Base-by-base conservation (phyloP, 2,113 vertebrate species). In the Tetrax tetrax region DNA sequence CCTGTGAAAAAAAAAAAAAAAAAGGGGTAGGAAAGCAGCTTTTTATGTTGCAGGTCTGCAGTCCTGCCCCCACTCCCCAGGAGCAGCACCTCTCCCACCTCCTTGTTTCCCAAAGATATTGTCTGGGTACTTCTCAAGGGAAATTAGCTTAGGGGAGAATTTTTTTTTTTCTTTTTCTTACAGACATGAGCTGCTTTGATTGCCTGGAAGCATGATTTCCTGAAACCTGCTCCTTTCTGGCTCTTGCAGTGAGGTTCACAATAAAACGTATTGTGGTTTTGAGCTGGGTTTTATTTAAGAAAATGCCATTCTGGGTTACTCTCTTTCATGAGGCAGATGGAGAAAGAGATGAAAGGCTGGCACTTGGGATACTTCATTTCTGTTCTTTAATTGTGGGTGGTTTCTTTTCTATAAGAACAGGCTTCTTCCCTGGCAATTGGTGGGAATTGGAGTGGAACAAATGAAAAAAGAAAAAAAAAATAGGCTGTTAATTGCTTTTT, bases 171-270 rank as follows among this genome's bases (percentile, higher is more conserved):
- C 27, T 79, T 57, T 95, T 87, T 43, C 87, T 96, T 60, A 31
- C 90, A 90, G 94, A 82, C 93, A 35, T 87, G 92, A 85, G 57
- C 89, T 95, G 69, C 95, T 97, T 92, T 96, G 93, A 83, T 96
- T 96, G 94, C 95, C 87, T 96, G 90, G 95, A 96, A 93, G 89
- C 95, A 77, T 27, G 93, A 72, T 92, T 95, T 96, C 95, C 95
- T 96, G 97, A 97, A 96, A 96, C 95, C 91, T 97, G 94, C 91
- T 96, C 75, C 72, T 96, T 95, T 89, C 96, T 95, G 96, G 91
- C 95, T 96, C 92, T 93, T 68, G 77, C 95, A 80, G 89, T 50
- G 96, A 94, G 87, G 86, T 84, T 97, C 81, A 94, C 92, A 95
- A 81, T 96, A 95, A 95, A 95, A 94, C 0, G 25, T 65, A 91